phyloP scores from a whole-genome alignment of 2,797 vertebrate species.

The Crenuchus spilurus region DNA sequence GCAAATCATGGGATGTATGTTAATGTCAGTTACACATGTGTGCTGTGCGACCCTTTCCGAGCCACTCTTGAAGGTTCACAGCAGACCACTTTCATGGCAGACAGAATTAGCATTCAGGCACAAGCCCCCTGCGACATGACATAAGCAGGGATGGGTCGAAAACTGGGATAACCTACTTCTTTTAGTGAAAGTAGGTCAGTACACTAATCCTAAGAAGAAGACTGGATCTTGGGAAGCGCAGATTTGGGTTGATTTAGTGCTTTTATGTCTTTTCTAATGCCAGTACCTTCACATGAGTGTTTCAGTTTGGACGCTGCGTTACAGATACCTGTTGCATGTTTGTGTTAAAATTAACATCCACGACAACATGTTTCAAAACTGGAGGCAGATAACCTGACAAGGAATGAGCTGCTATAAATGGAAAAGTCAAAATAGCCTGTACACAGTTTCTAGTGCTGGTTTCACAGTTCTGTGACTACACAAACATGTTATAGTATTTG shows the following conservation, averaged over 20 bases:
- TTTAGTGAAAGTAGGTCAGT: constrained; percentile 19
- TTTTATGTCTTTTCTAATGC: constrained; percentile 22
- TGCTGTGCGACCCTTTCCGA: neutral
- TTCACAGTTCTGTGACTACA: neutral
- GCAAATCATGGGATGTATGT: constrained; percentile 13
- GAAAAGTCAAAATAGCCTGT: too few relatives aligned
- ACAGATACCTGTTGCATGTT: neutral
- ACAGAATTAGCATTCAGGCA: neutral
- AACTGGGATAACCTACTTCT: constrained; percentile 49
- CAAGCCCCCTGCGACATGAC: constrained; percentile 3
- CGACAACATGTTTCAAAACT: too few relatives aligned
- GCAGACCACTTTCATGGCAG: neutral
- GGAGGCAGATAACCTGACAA: too few relatives aligned
- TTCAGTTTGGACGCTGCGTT: neutral
- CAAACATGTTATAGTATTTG: neutral
- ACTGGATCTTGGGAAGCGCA: constrained; percentile 36
- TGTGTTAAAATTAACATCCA: too few relatives aligned
- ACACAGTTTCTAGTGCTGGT: neutral
- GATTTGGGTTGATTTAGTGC: constrained; percentile 2
- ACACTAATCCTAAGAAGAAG: constrained; percentile 21
- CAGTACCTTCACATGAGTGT: constrained; percentile 5
- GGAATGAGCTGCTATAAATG: too few relatives aligned
- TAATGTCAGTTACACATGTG: constrained; percentile 16
- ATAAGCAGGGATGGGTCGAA: constrained; percentile 37
- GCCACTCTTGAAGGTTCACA: neutral